Evolutionary conservation across 92 coral and sea anemone species (phyloP), one percentile per base, ranked within the genome.

Genomic region (Epizoanthus fatuus): DNA sequence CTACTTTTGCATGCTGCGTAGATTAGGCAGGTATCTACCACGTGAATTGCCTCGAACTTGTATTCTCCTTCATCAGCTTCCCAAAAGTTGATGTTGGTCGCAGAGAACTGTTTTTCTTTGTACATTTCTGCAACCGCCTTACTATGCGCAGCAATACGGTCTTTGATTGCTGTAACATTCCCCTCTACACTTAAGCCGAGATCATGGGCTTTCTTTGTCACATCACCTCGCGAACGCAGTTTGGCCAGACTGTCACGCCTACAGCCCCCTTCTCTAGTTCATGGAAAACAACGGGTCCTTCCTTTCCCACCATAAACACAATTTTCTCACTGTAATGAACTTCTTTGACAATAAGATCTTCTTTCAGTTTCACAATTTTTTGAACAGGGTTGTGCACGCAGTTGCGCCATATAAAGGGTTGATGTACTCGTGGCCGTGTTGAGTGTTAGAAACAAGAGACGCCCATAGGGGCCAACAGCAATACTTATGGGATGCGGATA

Each of bases 41-140:
- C 89, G 13, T 74, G 51, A 60, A 85, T 32, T 74, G 89, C 89
- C 84, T 85, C 89, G 60, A 85, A 85, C 89, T 65, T 22, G 71
- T 45, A 85, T 25, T 49, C 89, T 47, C 62, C 89, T 69, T 35
- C 25, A 53, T 65, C 55, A 79, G 54, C 62, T 51, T 75, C 63
- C 89, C 84, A 85, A 75, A 68, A 66, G 67, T 81, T 81, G 55
- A 81, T 67, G 37, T 68, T 38, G 47, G 86, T 79, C 32, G 81
- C 45, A 75, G 63, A 39, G 59, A 74, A 58, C 81, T 74, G 65
- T 74, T 69, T 84, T 85, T 63, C 4, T 85, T 76, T 55, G 89
- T 85, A 85, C 74, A 74, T 83, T 64, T n/a, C 89, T 76, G 60
- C 81, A 69, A 85, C 39, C 25, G 67, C 62, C 58, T 44, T 49